These are phyloP conservation scores for Pseudochirops corinnae DNA, from an alignment of 2,797 vertebrate genomes.

Conservation along the genomic window DNA sequence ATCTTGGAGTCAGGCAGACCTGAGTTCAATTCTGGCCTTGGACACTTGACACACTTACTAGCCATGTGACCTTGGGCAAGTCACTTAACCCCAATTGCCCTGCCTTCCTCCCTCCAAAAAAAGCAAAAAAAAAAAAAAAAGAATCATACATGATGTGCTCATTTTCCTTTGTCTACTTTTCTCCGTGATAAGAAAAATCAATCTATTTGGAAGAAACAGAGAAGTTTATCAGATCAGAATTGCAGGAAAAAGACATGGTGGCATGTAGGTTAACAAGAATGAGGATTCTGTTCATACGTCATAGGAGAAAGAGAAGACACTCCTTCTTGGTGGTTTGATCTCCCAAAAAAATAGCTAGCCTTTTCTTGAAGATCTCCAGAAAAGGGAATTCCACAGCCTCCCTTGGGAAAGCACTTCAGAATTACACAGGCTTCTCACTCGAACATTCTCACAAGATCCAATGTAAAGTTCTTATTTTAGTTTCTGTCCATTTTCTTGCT, in stretches of 20 bases:
- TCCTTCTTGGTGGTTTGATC: background rate
- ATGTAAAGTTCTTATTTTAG: slow-evolving; percentile 16
- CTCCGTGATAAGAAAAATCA: slow-evolving; percentile 64
- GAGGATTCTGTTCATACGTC: slow-evolving; percentile 28
- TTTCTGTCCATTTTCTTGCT: slow-evolving; percentile 2
- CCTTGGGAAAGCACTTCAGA: background rate
- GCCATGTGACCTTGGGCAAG: too few species aligned
- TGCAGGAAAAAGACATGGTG: slow-evolving; percentile 18
- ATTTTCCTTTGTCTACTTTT: slow-evolving; percentile 51
- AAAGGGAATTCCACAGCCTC: background rate
- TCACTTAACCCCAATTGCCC: too few species aligned
- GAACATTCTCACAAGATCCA: background rate
- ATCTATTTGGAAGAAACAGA: slow-evolving; percentile 59
- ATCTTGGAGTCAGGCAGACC: too few species aligned
- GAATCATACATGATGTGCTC: slow-evolving; percentile 23
- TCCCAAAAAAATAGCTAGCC: background rate
- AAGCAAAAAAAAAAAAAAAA: background rate
- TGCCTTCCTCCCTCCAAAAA: too few species aligned
- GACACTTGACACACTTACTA: too few species aligned
- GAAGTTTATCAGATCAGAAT: slow-evolving; percentile 59
- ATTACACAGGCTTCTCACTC: background rate
- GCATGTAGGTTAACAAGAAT: slow-evolving; percentile 54
- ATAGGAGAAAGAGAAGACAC: background rate
- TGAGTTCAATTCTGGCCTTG: too few species aligned
- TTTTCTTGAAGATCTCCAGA: background rate